phyloP scores from a whole-genome alignment of 2,888 invertebrate species.

The Agrypnus murinus region DNA sequence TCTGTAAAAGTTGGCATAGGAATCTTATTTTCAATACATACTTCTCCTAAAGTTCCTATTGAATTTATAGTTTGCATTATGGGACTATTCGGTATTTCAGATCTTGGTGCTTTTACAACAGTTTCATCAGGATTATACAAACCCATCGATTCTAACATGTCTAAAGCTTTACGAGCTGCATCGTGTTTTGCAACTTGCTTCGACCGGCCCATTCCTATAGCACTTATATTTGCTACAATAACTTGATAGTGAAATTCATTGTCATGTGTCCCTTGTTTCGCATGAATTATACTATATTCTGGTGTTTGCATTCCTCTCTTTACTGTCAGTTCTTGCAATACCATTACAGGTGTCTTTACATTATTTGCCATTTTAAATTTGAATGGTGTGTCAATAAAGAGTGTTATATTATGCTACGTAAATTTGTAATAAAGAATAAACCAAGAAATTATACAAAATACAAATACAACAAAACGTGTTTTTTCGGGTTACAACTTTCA shows the following conservation, averaged over 20 bases:
- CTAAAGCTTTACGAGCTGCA: slow-evolving; percentile 73
- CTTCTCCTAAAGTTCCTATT: slow-evolving; percentile 66
- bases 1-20: slow-evolving; percentile 73
- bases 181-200: slow-evolving; percentile 78
- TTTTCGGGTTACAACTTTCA: too few species aligned
- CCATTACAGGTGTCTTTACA: slow-evolving; percentile 79
- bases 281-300: slow-evolving; percentile 69
- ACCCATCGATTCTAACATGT: slow-evolving; percentile 67
- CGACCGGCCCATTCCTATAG: slow-evolving; percentile 66
- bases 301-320: slow-evolving; percentile 73
- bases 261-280: slow-evolving; percentile 65
- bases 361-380: slow-evolving; percentile 49
- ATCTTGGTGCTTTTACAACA: slow-evolving; percentile 58
- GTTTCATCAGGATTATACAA: slow-evolving; percentile 58
- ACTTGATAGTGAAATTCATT: slow-evolving; percentile 73
- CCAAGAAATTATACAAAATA: too few species aligned
- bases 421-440: too few species aligned
- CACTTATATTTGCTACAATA: slow-evolving; percentile 66
- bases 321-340: slow-evolving; percentile 79
- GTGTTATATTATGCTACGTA: too few species aligned
- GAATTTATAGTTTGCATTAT: slow-evolving; percentile 56
- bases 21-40: slow-evolving; percentile 72
- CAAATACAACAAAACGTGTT: too few species aligned
- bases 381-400: too few species aligned
- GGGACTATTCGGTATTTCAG: slow-evolving; percentile 53